These are phyloP conservation scores for Orthosia gothica DNA, from an alignment of 2,888 invertebrate genomes.

Conservation along the genomic window DNA sequence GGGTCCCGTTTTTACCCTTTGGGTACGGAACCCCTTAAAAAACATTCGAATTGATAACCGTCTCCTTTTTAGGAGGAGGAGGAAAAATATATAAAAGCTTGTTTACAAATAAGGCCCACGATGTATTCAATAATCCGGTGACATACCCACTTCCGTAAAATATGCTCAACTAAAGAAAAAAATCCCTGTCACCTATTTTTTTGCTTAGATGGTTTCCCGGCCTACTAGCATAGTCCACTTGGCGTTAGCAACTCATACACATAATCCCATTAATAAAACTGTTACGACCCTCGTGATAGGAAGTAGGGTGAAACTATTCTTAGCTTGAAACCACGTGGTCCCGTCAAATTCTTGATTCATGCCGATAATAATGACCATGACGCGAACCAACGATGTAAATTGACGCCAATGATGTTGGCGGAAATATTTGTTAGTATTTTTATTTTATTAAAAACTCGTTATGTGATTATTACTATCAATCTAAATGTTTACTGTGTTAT, in stretches of 20 bases:
- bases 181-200: constrained; percentile 15
- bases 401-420: constrained; percentile 9
- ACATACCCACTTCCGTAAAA: not conserved
- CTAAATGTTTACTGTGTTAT: not conserved
- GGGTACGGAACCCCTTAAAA: no score
- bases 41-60: no score
- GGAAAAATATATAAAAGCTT: no score
- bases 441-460: constrained; percentile 7
- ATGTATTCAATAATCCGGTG: no score
- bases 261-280: constrained; percentile 42
- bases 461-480: not conserved
- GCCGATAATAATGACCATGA: constrained; percentile 20
- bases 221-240: constrained; percentile 37
- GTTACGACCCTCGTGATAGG: constrained; percentile 38
- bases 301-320: constrained; percentile 45
- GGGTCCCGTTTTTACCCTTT: no score
- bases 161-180: not conserved
- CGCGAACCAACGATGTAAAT: constrained; percentile 28
- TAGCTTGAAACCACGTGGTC: constrained; percentile 50
- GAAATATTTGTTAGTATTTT: constrained; percentile 31
- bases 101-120: no score
- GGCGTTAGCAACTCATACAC: constrained; percentile 32
- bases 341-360: constrained; percentile 47
- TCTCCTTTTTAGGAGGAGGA: no score
- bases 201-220: constrained; percentile 33